A percentile compares a stretch with the other conserved stretches of the same genome.
Evolutionary conservation across 92 coral and sea anemone species (phyloP).

Genomic region (Parazoanthus atlanticus): DNA sequence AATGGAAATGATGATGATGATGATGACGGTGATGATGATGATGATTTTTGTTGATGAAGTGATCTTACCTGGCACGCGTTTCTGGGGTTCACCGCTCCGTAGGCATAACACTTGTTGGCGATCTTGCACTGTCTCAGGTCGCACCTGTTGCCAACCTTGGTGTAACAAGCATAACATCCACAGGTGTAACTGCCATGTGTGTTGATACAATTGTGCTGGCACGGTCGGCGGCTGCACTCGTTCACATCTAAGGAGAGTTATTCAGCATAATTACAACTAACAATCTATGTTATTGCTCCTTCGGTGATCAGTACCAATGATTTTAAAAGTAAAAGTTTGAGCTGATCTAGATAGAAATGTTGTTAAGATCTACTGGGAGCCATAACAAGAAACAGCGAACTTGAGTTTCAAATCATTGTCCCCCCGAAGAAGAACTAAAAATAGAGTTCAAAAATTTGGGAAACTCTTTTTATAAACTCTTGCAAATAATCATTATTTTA

Average conservation of each 20-base stretch:
- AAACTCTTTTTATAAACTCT: no score
- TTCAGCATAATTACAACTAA: neutral
- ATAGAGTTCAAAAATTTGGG: no score
- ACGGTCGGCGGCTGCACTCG: slow-evolving; percentile 64
- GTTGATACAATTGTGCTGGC: slow-evolving; percentile 76
- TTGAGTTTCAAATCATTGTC: no score
- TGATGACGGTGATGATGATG: neutral
- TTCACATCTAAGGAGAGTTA: slow-evolving; percentile 58
- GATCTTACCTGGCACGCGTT: slow-evolving; percentile 63
- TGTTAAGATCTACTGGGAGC: no score
- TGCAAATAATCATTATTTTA: no score
- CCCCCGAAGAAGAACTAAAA: no score
- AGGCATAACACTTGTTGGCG: slow-evolving; percentile 54
- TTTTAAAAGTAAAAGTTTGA: no score
- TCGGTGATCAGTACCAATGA: no score
- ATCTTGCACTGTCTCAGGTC: slow-evolving; percentile 73
- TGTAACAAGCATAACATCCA: slow-evolving; percentile 72
- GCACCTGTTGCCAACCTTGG: slow-evolving; percentile 71
- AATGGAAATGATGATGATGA: neutral
- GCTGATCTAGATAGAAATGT: no score
- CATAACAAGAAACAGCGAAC: no score
- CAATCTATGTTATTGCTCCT: no score
- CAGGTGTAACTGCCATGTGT: slow-evolving; percentile 78
- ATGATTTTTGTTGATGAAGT: neutral
- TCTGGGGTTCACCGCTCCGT: slow-evolving; percentile 63